Percentiles rank a stretch among this genome's conserved stretches.
Conservation (phyloP, 2,888 invertebrate genomes). For the Masnerella sp. region DNA sequence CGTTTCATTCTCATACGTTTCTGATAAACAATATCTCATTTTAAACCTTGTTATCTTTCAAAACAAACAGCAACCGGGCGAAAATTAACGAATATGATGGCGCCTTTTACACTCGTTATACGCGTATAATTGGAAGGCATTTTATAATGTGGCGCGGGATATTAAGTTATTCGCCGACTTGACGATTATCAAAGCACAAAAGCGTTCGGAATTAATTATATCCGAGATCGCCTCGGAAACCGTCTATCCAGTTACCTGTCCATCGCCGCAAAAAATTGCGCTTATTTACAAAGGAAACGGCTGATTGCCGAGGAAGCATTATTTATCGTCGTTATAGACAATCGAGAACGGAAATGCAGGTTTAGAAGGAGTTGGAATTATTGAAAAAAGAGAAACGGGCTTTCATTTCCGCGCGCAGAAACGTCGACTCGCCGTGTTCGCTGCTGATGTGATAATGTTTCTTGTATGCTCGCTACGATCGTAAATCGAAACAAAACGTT, state of each 20-base stretch:
- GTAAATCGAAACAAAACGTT: not conserved
- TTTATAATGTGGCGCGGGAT: constrained; percentile 24
- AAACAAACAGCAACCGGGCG: no score
- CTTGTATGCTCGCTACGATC: not conserved
- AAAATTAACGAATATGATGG: constrained; percentile 9
- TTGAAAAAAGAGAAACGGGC: constrained; percentile 10
- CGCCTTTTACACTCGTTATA: not conserved
- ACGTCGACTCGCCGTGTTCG: not conserved
- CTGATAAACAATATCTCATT: no score
- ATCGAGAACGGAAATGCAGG: constrained; percentile 35
- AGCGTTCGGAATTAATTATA: constrained; percentile 21
- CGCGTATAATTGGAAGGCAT: constrained; percentile 34
- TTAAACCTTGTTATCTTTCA: no score
- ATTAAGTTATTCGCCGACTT: constrained; percentile 22
- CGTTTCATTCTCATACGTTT: no score
- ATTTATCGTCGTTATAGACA: constrained; percentile 34
- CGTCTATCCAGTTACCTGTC: constrained; percentile 19
- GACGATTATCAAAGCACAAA: constrained; percentile 21
- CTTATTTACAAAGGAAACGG: constrained; percentile 28
- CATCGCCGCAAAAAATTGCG: constrained; percentile 13
- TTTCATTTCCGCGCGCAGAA: constrained; percentile 30
- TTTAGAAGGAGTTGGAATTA: constrained; percentile 29
- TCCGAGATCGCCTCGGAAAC: constrained; percentile 8
- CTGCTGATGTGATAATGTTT: not conserved
- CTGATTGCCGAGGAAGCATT: constrained; percentile 15